phyloP scores from a whole-genome alignment of 2,797 vertebrate genomes.

The Nannoperca australis region DNA sequence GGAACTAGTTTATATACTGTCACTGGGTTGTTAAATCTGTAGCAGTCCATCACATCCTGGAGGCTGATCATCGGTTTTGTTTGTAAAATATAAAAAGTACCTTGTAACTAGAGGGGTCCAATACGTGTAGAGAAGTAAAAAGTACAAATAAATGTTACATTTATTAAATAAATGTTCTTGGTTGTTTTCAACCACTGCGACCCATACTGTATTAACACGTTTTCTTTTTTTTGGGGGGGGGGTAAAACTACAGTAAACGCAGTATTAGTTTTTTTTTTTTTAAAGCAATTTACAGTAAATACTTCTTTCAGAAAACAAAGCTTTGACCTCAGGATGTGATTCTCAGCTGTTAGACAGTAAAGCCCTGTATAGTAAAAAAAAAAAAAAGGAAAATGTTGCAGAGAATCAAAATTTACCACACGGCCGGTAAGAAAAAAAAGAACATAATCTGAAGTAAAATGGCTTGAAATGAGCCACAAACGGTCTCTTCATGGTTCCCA shows the following conservation, averaged over 20 bases:
- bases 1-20: background rate
- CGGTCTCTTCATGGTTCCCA: constrained; percentile 48
- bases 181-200: background rate
- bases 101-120: background rate
- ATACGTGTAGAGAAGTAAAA: background rate
- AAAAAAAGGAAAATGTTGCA: background rate
- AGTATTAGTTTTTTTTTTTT: no score
- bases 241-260: no score
- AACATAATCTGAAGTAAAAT: constrained; percentile 44
- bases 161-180: background rate
- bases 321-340: constrained; percentile 20
- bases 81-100: background rate
- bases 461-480: constrained; percentile 44
- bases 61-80: background rate
- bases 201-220: no score
- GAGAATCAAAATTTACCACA: constrained; percentile 59
- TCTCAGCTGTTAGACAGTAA: constrained; percentile 1
- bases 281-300: background rate
- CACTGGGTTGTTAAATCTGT: background rate
- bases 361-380: no score
- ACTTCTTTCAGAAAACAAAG: background rate
- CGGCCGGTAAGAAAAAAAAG: constrained; percentile 6
- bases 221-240: no score
- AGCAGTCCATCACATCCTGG: background rate
- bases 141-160: background rate